phyloP scores from a whole-genome alignment of 2,888 invertebrate genomes.

The Vanessa cardui region DNA sequence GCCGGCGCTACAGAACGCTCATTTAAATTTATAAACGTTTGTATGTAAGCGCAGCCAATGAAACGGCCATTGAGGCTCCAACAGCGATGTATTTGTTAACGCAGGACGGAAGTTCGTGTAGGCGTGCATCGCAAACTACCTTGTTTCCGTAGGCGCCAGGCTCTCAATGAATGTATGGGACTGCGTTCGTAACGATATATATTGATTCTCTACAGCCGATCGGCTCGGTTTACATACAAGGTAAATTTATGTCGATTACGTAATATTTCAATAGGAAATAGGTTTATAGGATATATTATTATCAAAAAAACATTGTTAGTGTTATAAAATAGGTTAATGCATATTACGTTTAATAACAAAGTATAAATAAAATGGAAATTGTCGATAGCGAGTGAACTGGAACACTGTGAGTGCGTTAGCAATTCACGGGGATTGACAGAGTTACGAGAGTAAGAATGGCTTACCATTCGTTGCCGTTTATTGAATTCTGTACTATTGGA shows the following conservation, averaged over 20 bases:
- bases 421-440: conserved; percentile 12
- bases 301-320: no score
- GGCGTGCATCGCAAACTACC: conserved; percentile 67
- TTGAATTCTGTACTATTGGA: not conserved
- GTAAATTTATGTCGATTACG: not conserved
- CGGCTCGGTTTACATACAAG: not conserved
- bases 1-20: conserved; percentile 43
- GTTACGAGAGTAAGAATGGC: conserved; percentile 11
- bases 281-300: not conserved
- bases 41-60: conserved; percentile 55
- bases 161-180: conserved; percentile 28
- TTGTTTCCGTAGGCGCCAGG: conserved; percentile 56
- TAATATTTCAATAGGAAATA: not conserved
- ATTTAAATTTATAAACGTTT: conserved; percentile 68
- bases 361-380: conserved; percentile 15
- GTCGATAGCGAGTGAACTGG: conserved; percentile 3
- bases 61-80: conserved; percentile 38
- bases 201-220: conserved; percentile 1
- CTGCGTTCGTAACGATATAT: conserved; percentile 21
- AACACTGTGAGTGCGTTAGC: conserved; percentile 23
- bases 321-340: not conserved
- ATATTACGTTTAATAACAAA: not conserved
- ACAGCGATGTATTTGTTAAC: conserved; percentile 70
- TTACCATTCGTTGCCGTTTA: not conserved
- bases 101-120: conserved; percentile 69